phyloP scores from a whole-genome alignment of 2,797 vertebrate species.

The Telmatherina bonti region DNA sequence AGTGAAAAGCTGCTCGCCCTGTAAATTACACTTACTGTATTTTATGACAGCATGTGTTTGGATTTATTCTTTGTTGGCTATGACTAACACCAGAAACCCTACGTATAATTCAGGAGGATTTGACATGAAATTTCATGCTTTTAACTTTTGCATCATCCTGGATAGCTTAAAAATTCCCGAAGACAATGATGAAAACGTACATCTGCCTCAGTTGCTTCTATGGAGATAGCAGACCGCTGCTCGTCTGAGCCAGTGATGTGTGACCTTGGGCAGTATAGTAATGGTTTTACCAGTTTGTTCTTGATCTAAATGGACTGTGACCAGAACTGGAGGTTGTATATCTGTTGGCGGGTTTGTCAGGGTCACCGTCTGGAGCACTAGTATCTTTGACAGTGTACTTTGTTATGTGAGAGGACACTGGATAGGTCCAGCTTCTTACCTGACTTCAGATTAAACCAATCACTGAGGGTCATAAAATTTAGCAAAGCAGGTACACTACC shows the following conservation, averaged over 20 bases:
- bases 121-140: neutral
- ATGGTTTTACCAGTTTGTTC: slow-evolving; percentile 81
- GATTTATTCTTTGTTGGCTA: slow-evolving; percentile 1
- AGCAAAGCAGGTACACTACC: slow-evolving; percentile 17
- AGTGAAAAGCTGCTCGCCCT: neutral
- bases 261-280: slow-evolving; percentile 63
- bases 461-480: slow-evolving; percentile 32
- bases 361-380: slow-evolving; percentile 68
- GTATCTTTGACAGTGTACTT: slow-evolving; percentile 25
- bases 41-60: neutral
- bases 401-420: slow-evolving; percentile 36
- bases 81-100: slow-evolving; percentile 8
- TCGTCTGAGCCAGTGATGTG: slow-evolving; percentile 43
- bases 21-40: neutral
- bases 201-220: slow-evolving; percentile 36
- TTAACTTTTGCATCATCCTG: neutral
- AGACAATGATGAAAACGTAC: slow-evolving; percentile 20
- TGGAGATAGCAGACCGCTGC: slow-evolving; percentile 29
- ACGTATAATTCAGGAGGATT: neutral
- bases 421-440: slow-evolving; percentile 37
- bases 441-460: slow-evolving; percentile 44
- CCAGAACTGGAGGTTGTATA: slow-evolving; percentile 61
- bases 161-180: slow-evolving; percentile 31
- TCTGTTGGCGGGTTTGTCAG: slow-evolving; percentile 63
- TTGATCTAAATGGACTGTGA: slow-evolving; percentile 61